Evolutionary conservation across 2,888 invertebrate genomes (phyloP).

Genomic region (Tinea pellionella): DNA sequence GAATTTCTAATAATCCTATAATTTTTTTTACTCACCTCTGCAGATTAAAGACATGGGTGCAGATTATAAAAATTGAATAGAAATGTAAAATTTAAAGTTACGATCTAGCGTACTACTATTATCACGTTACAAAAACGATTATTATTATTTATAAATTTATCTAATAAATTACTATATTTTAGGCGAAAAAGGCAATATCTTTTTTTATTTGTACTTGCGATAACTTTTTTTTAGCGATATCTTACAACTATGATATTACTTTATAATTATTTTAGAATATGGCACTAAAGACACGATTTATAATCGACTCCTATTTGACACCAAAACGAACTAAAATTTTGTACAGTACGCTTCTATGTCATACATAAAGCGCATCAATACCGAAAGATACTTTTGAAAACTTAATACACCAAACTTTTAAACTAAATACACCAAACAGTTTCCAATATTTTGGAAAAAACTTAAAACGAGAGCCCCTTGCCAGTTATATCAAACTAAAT

Average conservation of each 20-base stretch:
- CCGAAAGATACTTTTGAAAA: conserved; percentile 23
- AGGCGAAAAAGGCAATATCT: conserved; percentile 53
- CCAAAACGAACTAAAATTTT: conserved; percentile 17
- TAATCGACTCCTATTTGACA: conserved; percentile 26
- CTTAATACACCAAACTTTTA: conserved; percentile 42
- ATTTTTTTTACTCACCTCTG: conserved; percentile 50
- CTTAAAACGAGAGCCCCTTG: background rate
- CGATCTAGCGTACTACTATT: conserved; percentile 33
- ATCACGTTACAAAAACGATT: conserved; percentile 39
- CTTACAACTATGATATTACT: conserved; percentile 26
- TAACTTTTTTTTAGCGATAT: conserved; percentile 43
- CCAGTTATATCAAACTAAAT: background rate
- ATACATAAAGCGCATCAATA: background rate
- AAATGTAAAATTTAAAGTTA: conserved; percentile 21
- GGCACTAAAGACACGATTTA: conserved; percentile 66
- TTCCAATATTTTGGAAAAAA: background rate
- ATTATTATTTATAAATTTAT: conserved; percentile 22
- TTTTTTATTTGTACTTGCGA: conserved; percentile 56
- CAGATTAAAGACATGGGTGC: conserved; percentile 57
- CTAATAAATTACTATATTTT: conserved; percentile 21
- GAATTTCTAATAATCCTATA: background rate
- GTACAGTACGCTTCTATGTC: conserved; percentile 14
- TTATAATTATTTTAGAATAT: conserved; percentile 30
- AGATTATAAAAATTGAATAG: conserved; percentile 30
- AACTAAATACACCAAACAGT: conserved; percentile 16